Conservation (phyloP, 2,797 vertebrate species). For the Artibeus jamaicensis region DNA sequence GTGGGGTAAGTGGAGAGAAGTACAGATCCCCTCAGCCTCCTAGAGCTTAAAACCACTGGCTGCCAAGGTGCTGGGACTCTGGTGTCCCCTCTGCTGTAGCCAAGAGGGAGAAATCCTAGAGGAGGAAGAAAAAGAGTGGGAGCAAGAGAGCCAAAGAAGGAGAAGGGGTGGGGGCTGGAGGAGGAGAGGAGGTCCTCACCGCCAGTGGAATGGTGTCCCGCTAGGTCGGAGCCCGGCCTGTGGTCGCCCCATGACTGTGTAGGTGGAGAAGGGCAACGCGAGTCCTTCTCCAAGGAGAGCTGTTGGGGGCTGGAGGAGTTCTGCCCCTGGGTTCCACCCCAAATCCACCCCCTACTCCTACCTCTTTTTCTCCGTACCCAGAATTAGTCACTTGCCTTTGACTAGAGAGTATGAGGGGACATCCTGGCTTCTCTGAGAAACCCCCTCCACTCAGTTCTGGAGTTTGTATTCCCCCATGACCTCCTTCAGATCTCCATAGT, state of each 20-base stretch:
- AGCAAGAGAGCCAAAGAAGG: not conserved
- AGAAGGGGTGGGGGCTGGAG: not conserved
- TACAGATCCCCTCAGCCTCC: slow-evolving; percentile 33
- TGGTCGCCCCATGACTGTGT: not conserved
- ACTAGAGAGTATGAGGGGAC: not conserved
- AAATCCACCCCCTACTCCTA: not conserved
- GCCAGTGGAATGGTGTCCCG: accelerated
- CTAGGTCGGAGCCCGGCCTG: not conserved
- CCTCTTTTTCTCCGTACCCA: not conserved
- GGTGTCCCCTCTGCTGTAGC: not conserved
- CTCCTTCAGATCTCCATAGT: not conserved
- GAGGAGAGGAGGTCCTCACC: not conserved
- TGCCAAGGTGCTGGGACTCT: slow-evolving; percentile 30
- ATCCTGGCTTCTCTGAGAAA: not conserved
- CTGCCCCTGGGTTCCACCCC: not conserved
- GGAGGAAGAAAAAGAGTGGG: not conserved
- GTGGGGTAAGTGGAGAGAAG: slow-evolving; percentile 56
- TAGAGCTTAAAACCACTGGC: not conserved
- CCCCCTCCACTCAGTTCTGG: not conserved
- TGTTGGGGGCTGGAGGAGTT: not conserved
- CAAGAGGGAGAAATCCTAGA: slow-evolving; percentile 5
- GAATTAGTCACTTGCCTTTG: not conserved
- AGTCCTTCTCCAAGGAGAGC: not conserved
- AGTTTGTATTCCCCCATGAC: not conserved
- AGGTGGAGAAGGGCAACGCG: not conserved